Conservation (phyloP, 2,113 vertebrate genomes). For the Ceratotherium simum region DNA sequence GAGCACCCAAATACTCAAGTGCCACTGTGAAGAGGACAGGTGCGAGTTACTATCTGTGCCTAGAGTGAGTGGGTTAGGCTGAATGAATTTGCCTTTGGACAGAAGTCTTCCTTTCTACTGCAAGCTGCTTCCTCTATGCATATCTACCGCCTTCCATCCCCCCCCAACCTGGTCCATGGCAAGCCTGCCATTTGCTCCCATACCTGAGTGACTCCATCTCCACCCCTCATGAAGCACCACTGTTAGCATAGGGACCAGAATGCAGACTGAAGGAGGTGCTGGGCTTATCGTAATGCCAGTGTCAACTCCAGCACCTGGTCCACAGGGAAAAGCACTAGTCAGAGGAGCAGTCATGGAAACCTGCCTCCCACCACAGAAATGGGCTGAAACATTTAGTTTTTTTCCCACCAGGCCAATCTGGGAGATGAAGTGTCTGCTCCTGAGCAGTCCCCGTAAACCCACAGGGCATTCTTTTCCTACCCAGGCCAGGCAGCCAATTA, state of each 20-base stretch:
- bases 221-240: neutral
- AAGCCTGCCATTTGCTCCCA: neutral
- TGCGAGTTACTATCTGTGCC: neutral
- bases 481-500: constrained; percentile 29
- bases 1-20: neutral
- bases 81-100: constrained; percentile 1
- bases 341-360: neutral
- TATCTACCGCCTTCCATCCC: neutral
- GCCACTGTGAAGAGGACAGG: neutral
- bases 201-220: neutral
- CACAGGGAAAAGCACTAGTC: neutral
- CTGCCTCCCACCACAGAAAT: neutral
- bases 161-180: neutral
- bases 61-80: neutral
- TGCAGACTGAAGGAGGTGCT: neutral
- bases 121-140: neutral
- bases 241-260: neutral
- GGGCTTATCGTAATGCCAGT: neutral
- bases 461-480: neutral
- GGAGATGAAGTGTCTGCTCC: constrained; percentile 14
- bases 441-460: neutral
- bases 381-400: neutral
- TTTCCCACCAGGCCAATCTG: neutral
- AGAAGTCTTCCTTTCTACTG: neutral
- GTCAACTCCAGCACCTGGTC: neutral